Base-by-base conservation (phyloP, 2,797 vertebrate genomes). In the Todus mexicanus region DNA sequence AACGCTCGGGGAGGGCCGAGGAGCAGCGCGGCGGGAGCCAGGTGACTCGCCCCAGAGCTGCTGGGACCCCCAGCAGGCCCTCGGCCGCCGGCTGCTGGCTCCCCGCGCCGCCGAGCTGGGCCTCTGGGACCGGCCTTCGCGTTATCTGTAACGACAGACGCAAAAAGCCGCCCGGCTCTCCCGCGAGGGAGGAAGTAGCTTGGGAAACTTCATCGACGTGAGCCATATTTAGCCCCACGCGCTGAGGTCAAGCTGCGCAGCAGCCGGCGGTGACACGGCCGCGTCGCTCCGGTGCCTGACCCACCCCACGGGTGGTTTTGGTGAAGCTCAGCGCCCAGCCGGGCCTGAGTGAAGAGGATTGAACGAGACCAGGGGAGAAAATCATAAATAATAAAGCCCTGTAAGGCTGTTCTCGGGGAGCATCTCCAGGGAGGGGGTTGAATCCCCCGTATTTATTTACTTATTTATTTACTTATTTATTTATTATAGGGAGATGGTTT, bases 71-170 rank as follows among this genome's bases (percentile, higher is more conserved):
- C 0, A 0, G 6, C 0, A 12, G 21, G 26, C 8, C 16, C 64
- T 22, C 40, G 17, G 22, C 37, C 2, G 10, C 26, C 31, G 2
- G 3, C 75, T 43, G 3, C 5, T 6, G 48, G 56, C 56, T 57
- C 4, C 0, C 29, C 2, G 0, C 23, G 40, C n/a, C 43, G 18
- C 14, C 0, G 18, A 23, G 45, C 69, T 7, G 33, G 10, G 1
- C 53, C 40, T 70, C 20, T 0, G 10, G 66, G 42, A 65, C 31
- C 4, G 1, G 74, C n/a, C 33, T 51, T 10, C 7, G 75, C 18
- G 0, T 68, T 56, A 47, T 65, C 56, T 56, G 31, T 9, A 20
- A 38, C 22, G 13, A 74, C 60, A 73, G 53, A 27, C 27, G 8
- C 27, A 66, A 20, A 11, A 57, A 81, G 15, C 12, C 70, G 7